Conservation (phyloP, 2,888 invertebrate genomes). For the Crossocerus cetratus region DNA sequence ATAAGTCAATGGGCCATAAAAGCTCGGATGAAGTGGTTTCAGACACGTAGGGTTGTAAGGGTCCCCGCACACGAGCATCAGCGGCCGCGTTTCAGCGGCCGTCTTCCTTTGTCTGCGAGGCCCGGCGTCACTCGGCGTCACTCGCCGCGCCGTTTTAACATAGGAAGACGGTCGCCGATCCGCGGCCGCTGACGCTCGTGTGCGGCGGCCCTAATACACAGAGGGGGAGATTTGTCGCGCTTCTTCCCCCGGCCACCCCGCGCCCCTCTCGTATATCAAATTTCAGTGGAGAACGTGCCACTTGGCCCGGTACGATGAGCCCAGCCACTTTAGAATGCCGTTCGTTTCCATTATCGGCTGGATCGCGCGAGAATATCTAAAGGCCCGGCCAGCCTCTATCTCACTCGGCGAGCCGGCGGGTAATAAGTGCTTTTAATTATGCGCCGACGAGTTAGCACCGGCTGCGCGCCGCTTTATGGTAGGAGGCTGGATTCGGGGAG, state of each 20-base stretch:
- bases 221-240: conserved; percentile 41
- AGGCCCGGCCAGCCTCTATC: neutral
- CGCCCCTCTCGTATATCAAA: conserved; percentile 30
- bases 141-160: too few species aligned
- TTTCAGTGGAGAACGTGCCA: neutral
- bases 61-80: too few species aligned
- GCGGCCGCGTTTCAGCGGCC: too few species aligned
- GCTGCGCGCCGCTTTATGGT: neutral
- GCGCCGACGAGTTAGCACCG: neutral
- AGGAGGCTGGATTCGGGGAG: neutral
- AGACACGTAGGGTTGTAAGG: conserved; percentile 25
- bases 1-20: conserved; percentile 24
- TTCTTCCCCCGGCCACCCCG: conserved; percentile 21
- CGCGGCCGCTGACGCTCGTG: too few species aligned
- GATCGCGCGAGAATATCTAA: conserved; percentile 1
- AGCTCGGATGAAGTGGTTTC: conserved; percentile 35
- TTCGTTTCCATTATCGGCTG: conserved; percentile 35
- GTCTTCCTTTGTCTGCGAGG: too few species aligned
- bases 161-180: too few species aligned
- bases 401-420: neutral
- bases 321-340: conserved; percentile 9
- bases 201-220: too few species aligned
- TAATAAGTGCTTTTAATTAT: conserved; percentile 3
- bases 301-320: neutral
- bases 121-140: too few species aligned